Conservation (phyloP, 2,797 vertebrate genomes). For the Prunella strophiata region DNA sequence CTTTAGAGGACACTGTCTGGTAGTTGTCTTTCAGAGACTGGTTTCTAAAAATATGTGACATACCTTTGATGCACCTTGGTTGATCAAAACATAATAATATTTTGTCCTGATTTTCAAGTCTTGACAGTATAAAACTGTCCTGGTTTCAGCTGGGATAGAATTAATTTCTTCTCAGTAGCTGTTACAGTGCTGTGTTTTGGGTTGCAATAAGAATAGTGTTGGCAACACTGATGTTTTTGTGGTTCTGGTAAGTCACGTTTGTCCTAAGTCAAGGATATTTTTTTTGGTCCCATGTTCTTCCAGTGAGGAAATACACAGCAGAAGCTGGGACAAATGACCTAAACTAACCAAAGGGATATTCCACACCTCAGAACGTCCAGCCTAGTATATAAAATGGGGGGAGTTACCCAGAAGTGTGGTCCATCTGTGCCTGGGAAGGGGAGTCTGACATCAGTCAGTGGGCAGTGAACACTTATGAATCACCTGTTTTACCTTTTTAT, state of each 20-base stretch:
- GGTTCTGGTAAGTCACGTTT: neutral
- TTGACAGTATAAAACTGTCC: neutral
- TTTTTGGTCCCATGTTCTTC: neutral
- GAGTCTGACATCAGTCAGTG: neutral
- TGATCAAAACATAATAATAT: neutral
- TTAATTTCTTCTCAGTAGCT: neutral
- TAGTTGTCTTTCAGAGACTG: neutral
- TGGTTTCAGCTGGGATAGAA: neutral
- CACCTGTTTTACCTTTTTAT: neutral
- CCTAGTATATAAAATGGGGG: no score
- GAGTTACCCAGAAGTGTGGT: rapidly evolving
- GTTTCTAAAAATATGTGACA: neutral
- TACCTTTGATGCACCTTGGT: no score
- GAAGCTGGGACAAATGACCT: neutral
- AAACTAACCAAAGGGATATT: neutral
- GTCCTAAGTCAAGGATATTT: neutral
- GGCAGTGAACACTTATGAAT: neutral
- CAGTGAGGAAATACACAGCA: neutral
- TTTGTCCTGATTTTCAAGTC: neutral
- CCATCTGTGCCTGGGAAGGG: neutral
- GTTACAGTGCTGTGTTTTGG: neutral
- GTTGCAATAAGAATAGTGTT: neutral
- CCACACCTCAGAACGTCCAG: no score
- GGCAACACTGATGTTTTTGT: neutral
- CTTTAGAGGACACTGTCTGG: conserved; percentile 39